Conservation (phyloP, 2,797 vertebrate genomes). For the Lutjanus campechanus region DNA sequence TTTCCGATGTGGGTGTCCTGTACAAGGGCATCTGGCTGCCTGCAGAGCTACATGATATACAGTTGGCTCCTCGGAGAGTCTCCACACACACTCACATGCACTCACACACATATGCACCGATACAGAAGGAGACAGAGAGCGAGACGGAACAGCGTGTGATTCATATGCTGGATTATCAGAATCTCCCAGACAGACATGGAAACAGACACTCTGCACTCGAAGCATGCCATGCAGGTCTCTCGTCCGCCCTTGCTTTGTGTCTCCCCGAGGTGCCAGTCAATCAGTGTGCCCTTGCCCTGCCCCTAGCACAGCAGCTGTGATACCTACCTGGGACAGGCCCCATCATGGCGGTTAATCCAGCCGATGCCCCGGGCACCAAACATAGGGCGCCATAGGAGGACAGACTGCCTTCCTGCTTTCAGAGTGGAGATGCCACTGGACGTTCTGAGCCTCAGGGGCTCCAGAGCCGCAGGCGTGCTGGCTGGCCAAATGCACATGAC, state of each 20-base stretch:
- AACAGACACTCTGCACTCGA: slow-evolving; percentile 35
- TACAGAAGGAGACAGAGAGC: slow-evolving; percentile 36
- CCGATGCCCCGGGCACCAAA: slow-evolving; percentile 29
- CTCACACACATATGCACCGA: slow-evolving; percentile 37
- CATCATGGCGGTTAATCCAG: slow-evolving; percentile 43
- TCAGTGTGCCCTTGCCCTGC: slow-evolving; percentile 56
- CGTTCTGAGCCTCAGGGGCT: background rate
- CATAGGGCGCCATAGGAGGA: background rate
- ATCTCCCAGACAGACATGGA: slow-evolving; percentile 29
- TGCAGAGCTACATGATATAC: slow-evolving; percentile 76
- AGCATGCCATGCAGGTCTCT: background rate
- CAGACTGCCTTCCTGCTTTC: slow-evolving; percentile 21
- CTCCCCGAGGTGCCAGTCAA: slow-evolving; percentile 64
- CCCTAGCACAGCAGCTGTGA: slow-evolving; percentile 56
- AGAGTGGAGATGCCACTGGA: slow-evolving; percentile 1
- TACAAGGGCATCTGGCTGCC: slow-evolving; percentile 80
- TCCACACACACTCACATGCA: slow-evolving; percentile 31
- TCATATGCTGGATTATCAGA: slow-evolving; percentile 47
- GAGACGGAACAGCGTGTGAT: slow-evolving; percentile 30
- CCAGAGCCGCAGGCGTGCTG: slow-evolving; percentile 19
- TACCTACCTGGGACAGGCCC: slow-evolving; percentile 19
- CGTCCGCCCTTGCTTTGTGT: slow-evolving; percentile 37
- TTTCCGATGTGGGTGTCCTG: slow-evolving; percentile 80
- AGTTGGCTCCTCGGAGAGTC: slow-evolving; percentile 59
- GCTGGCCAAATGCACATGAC: background rate